phyloP scores from a whole-genome alignment of 2,113 vertebrate species.

The Ailurus styani region DNA sequence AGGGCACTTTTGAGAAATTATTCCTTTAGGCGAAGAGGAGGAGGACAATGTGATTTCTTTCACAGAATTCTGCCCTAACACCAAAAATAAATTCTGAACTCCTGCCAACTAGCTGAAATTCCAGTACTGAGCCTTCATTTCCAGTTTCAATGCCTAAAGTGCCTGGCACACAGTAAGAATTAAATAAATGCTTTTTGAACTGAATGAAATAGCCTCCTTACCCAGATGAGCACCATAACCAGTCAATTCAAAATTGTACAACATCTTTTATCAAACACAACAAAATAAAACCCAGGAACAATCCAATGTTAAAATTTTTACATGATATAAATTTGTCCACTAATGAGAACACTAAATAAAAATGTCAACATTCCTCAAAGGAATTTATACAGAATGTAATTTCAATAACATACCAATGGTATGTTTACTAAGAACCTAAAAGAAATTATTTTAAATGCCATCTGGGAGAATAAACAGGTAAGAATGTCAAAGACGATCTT shows the following conservation, averaged over 20 bases:
- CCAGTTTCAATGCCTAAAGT: neutral
- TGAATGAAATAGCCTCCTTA: neutral
- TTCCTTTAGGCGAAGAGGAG: neutral
- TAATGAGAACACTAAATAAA: neutral
- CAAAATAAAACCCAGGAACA: neutral
- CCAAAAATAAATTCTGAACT: slow-evolving; percentile 56
- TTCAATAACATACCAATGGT: neutral
- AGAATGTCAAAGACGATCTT: neutral
- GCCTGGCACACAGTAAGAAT: neutral
- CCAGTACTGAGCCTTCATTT: neutral
- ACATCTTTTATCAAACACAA: neutral
- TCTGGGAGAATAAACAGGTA: neutral
- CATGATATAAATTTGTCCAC: neutral
- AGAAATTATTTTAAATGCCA: neutral
- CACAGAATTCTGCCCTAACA: slow-evolving; percentile 29
- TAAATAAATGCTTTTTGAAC: neutral
- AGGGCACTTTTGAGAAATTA: slow-evolving; percentile 31
- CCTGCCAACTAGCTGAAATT: slow-evolving; percentile 31
- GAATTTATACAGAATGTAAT: neutral
- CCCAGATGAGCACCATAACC: neutral
- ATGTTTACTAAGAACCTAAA: neutral
- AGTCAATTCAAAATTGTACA: neutral
- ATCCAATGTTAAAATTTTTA: neutral
- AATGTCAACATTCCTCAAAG: neutral
- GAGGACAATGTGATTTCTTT: slow-evolving; percentile 10